Base-by-base conservation (phyloP, 2,888 invertebrate species). In the Synanthedon vespiformis region DNA sequence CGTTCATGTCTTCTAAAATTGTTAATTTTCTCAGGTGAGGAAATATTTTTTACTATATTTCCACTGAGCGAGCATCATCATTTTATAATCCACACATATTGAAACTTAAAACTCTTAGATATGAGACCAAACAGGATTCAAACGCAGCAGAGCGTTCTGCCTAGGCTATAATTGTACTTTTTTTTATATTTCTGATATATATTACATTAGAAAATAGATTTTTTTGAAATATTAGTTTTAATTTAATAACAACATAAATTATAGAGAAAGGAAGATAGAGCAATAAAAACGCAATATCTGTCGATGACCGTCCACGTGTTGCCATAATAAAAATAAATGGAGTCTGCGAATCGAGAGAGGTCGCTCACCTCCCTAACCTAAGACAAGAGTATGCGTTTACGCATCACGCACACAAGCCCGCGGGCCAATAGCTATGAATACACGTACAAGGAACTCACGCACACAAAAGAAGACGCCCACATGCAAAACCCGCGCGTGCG, bases 341-440 rank as follows among this genome's bases (percentile, higher is more conserved):
- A 75, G 72, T 78, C 81, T 77, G 79, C 74, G 80, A 78, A 80
- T 77, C 70, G 68, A 72, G 78, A 77, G 80, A 79, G 86, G 85
- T 86, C 86, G 80, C 76, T 84, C 84, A 85, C 86, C 86, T 85
- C 82, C 86, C 85, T 87, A 87, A 87, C 86, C 86, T 87, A 86
- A 87, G 86, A 85, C 86, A 85, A 85, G 85, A 82, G 81, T 77
- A 58, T 63, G 65, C 71, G 67, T 74, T 74, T 77, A 79, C 78
- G 79, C 78, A 78, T 63, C 73, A 70, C 77, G 64, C 80, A 70
- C 72, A 73, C 77, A 65, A 54, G 56, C 61, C 57, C 64, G 61
- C 67, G 68, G 71, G 70, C 74, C 73, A 74, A 74, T 74, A 69
- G 66, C 66, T 62, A 61, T 54, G 22, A 49, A 58, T 63, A 60